These are phyloP conservation scores for Zaprionus obscuricornis DNA, from an alignment of 2,888 invertebrate genomes.

Conservation along the genomic window DNA sequence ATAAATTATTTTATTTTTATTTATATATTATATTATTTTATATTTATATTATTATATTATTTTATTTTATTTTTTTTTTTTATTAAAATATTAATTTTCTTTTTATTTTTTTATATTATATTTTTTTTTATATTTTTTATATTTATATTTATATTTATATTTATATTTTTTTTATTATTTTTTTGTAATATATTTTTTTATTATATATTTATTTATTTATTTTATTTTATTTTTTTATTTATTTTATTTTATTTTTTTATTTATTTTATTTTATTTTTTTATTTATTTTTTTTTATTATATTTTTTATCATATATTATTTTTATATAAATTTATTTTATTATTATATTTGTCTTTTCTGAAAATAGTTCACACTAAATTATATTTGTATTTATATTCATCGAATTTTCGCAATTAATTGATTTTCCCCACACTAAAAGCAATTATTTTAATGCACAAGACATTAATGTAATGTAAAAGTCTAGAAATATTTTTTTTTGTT, in stretches of 20 bases:
- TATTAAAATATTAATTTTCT: conserved; percentile 9
- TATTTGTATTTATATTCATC: too few species aligned
- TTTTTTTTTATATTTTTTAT: not conserved
- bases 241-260: not conserved
- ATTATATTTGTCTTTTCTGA: not conserved
- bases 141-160: not conserved
- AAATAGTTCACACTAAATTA: not conserved
- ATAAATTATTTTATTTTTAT: too few species aligned
- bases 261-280: not conserved
- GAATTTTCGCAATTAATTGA: too few species aligned
- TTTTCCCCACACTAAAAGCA: too few species aligned
- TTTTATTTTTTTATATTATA: not conserved
- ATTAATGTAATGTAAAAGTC: too few species aligned
- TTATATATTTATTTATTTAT: not conserved
- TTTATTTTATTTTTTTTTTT: too few species aligned
- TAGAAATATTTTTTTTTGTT: not conserved
- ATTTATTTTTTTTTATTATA: not conserved
- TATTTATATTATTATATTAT: too few species aligned
- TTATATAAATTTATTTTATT: not conserved
- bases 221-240: not conserved
- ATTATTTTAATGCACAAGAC: too few species aligned
- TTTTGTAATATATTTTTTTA: conserved; percentile 7
- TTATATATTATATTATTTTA: too few species aligned
- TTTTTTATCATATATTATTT: not conserved
- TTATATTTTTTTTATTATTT: conserved; percentile 3